Percentiles rank a stretch among this genome's conserved stretches.
phyloP scores from a whole-genome alignment of 2,113 vertebrate species.

The Stigmatopora argus region DNA sequence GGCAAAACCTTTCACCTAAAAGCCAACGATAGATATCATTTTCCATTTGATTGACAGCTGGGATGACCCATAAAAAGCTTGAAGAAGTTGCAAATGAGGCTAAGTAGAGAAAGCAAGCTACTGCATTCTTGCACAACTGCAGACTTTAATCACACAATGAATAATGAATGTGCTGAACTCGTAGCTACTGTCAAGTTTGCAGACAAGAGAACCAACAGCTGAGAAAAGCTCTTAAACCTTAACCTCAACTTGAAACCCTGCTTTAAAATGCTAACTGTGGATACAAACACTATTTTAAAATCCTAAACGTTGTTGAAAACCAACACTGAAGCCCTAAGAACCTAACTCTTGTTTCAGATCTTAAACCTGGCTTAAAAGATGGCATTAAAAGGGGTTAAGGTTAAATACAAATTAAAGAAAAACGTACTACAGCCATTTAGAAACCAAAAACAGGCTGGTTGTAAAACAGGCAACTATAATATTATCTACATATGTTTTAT shows the following conservation, averaged over 20 bases:
- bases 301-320: background rate
- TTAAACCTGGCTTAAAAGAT: too few species aligned
- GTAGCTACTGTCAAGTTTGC: constrained; percentile 52
- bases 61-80: background rate
- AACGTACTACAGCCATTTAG: too few species aligned
- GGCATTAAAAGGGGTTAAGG: too few species aligned
- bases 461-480: too few species aligned
- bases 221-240: constrained; percentile 21
- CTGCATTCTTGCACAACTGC: constrained; percentile 19
- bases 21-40: background rate
- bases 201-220: constrained; percentile 56
- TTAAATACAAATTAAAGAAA: too few species aligned
- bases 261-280: background rate
- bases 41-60: background rate
- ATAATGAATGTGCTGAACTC: constrained; percentile 61
- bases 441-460: too few species aligned
- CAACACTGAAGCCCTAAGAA: background rate
- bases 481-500: too few species aligned
- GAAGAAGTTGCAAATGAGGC: constrained; percentile 27
- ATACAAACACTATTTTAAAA: background rate
- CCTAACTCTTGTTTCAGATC: background rate
- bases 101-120: constrained; percentile 28
- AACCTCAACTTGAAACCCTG: background rate
- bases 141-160: constrained; percentile 63
- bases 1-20: background rate